Conservation (phyloP, 1,140 invertebrate species). For the Eueides isabella region DNA sequence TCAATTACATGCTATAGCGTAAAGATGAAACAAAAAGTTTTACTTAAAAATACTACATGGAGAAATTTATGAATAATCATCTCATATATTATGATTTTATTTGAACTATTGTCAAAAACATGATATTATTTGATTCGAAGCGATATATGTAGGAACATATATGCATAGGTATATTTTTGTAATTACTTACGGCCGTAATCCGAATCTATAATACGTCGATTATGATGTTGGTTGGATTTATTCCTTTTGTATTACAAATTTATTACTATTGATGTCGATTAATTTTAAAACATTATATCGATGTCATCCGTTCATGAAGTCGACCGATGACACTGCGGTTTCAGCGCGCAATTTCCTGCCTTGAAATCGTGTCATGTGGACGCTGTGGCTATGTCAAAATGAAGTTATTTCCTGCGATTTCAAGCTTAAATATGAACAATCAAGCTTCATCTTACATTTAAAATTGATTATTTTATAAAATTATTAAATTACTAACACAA, state of each 20-base stretch:
- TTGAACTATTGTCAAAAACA: not conserved
- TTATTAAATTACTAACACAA: not conserved
- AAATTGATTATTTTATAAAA: not conserved
- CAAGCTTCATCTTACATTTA: not conserved
- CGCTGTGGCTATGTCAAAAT: slow-evolving; percentile 11
- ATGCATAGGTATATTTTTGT: too few species aligned
- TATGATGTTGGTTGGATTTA: not conserved
- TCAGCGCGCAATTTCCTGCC: slow-evolving; percentile 28
- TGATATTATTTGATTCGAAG: not conserved
- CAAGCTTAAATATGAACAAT: not conserved
- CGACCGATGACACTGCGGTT: slow-evolving; percentile 23
- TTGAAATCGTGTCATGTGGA: slow-evolving; percentile 25
- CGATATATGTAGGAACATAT: too few species aligned
- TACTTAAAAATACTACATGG: too few species aligned
- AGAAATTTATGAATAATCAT: not conserved
- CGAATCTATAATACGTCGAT: not conserved
- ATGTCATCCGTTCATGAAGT: slow-evolving; percentile 3
- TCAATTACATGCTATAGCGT: too few species aligned
- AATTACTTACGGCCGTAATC: not conserved
- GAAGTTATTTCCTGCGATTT: slow-evolving; percentile 2
- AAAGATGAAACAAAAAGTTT: too few species aligned
- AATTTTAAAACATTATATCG: slow-evolving; percentile 4
- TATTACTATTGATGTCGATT: not conserved
- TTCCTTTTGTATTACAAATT: not conserved
- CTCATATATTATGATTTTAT: not conserved